phyloP scores from a whole-genome alignment of 2,797 vertebrate genomes.

The Pipistrellus kuhlii region DNA sequence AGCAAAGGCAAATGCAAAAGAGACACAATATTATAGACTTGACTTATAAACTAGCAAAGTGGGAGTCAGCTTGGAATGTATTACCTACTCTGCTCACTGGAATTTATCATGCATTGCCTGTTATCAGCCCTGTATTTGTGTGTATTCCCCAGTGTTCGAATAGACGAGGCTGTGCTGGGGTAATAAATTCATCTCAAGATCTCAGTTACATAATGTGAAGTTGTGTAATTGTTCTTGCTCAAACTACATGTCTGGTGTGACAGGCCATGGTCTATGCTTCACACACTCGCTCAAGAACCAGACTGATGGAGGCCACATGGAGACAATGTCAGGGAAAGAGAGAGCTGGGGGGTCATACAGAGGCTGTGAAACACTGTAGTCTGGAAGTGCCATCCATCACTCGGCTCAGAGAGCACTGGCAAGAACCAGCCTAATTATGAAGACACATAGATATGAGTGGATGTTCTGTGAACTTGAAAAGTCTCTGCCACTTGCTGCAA shows the following conservation, averaged over 20 bases:
- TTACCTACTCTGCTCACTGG: too few relatives aligned
- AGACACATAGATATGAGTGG: background rate
- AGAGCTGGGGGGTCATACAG: background rate
- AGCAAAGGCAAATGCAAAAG: background rate
- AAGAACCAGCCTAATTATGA: background rate
- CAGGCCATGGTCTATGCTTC: background rate
- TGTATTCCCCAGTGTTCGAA: background rate
- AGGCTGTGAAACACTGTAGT: background rate
- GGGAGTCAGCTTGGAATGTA: background rate
- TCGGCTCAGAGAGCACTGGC: background rate
- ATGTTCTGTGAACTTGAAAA: background rate
- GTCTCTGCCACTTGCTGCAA: background rate
- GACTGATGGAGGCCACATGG: background rate
- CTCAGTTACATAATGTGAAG: background rate
- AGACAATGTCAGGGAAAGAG: background rate
- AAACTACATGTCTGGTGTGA: accelerated
- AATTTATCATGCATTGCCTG: background rate
- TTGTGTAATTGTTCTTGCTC: background rate
- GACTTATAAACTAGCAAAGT: background rate
- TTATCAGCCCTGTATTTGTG: background rate
- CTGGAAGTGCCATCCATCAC: background rate
- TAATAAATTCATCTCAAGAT: background rate
- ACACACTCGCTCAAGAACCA: background rate
- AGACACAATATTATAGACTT: too few relatives aligned
- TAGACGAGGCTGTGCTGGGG: background rate